Evolutionary conservation across 2,888 invertebrate species (phyloP), one percentile per base, ranked within the genome.

Genomic region (Nebria brevicollis): DNA sequence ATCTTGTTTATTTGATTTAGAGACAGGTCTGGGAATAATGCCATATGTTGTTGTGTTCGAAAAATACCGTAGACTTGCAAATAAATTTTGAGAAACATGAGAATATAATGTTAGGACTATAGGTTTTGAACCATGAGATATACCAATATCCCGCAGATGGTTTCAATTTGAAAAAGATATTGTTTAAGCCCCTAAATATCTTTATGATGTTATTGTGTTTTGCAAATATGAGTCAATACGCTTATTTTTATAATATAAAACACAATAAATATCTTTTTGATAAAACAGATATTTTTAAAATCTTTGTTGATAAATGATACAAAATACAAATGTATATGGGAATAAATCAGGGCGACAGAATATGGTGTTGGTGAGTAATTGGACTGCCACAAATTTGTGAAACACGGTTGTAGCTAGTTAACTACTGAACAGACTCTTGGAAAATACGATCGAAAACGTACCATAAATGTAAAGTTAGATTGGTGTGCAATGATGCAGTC

Each of bases 21-120:
- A 79, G 74, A 79, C 78, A 79, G 78, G 54, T 79, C 66, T 79
- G 78, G 74, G 78, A 79, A 79, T 79, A 79, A 74, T 79, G 66
- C 74, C 78, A 79, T 79, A 74, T 79, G 78, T 25, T 64, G 13
- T 41, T 78, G 74, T 74, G 41, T 74, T 66, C 66, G 74, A 26
- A 54, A 8, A 54, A 79, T 79, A 65, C 77, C 15, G 41, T 20
- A 13, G 54, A 54, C 73, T 74, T 34, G 42, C 66, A 74, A 79
- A 79, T 74, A 66, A 70, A 73, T 73, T 79, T 79, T 79, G 68
- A 64, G 73, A 72, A 73, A 78, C 73, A 73, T 41, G 74, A 79
- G 78, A 79, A 72, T 79, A 79, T 74, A 79, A 79, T 74, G 73
- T 26, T 25, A 20, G 54, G 54, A 54, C 54, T 54, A 54, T 3